Evolutionary conservation across 2,888 invertebrate genomes (phyloP), one percentile per base, ranked within the genome.

Genomic region (Mayetiola destructor): DNA sequence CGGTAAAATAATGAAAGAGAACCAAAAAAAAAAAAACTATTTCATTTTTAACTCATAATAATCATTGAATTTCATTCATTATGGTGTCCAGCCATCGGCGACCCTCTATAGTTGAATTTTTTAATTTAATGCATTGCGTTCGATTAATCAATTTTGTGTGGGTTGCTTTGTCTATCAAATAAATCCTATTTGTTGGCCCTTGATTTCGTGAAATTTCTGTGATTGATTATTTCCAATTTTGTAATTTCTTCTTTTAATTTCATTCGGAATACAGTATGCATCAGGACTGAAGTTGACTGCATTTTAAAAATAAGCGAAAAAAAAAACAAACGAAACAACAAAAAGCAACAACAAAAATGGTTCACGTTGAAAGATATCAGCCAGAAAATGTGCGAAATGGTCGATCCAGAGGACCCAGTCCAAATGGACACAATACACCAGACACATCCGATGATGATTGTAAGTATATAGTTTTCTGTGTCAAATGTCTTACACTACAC

Each of bases 361-460:
- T 92, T 70, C 78, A 91, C 72, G 88, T 89, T 32, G 91, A 92
- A 72, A 83, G 88, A 76, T 88, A 85, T 75, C 80, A 78, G 65
- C 89, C 90, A 71, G 84, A 78, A 64, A 84, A 78, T 64, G 77
- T 86, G 66, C 79, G 88, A 68, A 89, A 89, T 75, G 91, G 91
- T 63, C 82, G 90, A 74, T 91, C 90, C 65, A 80, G 89, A 71
- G 91, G 90, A 71, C 88, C 90, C 69, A 91, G 90, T 79, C 92
- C 92, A 64, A 90, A 89, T 78, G 81, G 80, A 62, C 86, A 86
- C 75, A 78, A 76, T 70, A 81, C 82, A 69, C 83, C 85, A 62
- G 88, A 88, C 68, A 83, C 86, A 61, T 87, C 85, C 69, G 88
- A 87, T 64, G 90, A 89, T 67, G 90, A 90, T 75, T 84, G 84